Percentiles rank a stretch among this genome's conserved stretches.
Evolutionary conservation across 37 sponge, comb jelly and placozoan species (phyloP).

Genomic region (Chondrosia reniformis): DNA sequence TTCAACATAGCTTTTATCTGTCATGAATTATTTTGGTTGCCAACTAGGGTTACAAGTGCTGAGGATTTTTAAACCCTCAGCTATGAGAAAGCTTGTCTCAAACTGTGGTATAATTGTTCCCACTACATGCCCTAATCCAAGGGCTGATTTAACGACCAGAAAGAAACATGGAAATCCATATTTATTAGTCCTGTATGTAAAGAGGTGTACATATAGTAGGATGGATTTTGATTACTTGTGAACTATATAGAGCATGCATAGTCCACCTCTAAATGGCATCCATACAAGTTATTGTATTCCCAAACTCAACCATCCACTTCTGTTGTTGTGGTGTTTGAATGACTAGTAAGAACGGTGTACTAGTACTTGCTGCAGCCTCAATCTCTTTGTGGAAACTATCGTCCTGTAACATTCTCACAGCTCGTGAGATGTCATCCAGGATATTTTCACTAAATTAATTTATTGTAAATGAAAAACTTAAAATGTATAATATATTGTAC

Average conservation of each 20-base stretch:
- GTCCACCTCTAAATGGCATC: conserved; percentile 4
- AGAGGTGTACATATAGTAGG: too few relatives aligned
- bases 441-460: not conserved
- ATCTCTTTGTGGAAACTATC: not conserved
- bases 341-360: not conserved
- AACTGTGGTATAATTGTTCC: conserved; percentile 41
- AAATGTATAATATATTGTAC: too few relatives aligned
- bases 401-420: not conserved
- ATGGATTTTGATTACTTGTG: too few relatives aligned
- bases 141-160: conserved; percentile 34
- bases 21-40: conserved; percentile 35
- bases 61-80: conserved; percentile 21
- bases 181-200: not conserved
- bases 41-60: conserved; percentile 32
- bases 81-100: conserved; percentile 23
- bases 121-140: conserved; percentile 37
- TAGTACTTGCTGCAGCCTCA: not conserved
- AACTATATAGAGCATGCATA: too few relatives aligned
- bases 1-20: conserved; percentile 28
- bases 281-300: conserved; percentile 7
- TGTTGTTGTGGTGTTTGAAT: not conserved
- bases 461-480: too few relatives aligned
- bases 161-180: conserved; percentile 59
- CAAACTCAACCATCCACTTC: not conserved
- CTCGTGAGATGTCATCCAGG: not conserved